Percentiles rank a stretch among this genome's conserved stretches.
phyloP scores from a whole-genome alignment of 92 coral and sea anemone genomes.

The Umimayanthus kanabou region DNA sequence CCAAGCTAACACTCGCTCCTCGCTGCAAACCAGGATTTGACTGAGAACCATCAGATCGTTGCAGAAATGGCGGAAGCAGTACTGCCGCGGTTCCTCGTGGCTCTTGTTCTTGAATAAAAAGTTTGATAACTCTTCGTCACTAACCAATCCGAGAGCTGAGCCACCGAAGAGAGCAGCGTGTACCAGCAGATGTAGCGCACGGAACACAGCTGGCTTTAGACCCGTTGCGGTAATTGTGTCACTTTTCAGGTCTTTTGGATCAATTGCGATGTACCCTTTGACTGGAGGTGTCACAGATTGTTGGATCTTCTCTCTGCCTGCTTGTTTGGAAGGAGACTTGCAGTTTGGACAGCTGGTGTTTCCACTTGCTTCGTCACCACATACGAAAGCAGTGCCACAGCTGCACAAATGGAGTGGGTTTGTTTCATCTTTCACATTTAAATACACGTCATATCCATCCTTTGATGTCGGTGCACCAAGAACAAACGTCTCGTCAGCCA shows the following conservation, averaged over 20 bases:
- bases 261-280: constrained; percentile 51
- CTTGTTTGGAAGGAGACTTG: constrained; percentile 11
- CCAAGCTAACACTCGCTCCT: constrained; percentile 63
- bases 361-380: background rate
- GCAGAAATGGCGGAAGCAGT: constrained; percentile 68
- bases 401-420: constrained; percentile 34
- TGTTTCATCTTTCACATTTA: background rate
- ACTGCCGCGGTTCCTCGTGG: constrained; percentile 41
- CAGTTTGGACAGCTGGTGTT: constrained; percentile 55
- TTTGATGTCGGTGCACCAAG: constrained; percentile 30
- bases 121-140: constrained; percentile 48
- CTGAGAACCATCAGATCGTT: constrained; percentile 64
- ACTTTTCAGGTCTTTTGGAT: constrained; percentile 20
- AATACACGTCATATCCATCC: constrained; percentile 18
- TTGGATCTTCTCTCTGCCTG: background rate
- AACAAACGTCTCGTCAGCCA: background rate
- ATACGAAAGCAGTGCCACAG: constrained; percentile 58
- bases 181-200: constrained; percentile 82
- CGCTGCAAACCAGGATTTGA: constrained; percentile 62
- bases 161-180: constrained; percentile 83
- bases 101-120: constrained; percentile 42
- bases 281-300: background rate
- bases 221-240: constrained; percentile 49
- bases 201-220: constrained; percentile 76
- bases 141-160: constrained; percentile 55